Conservation (phyloP, 2,113 vertebrate species). For the Antechinus stuartii region DNA sequence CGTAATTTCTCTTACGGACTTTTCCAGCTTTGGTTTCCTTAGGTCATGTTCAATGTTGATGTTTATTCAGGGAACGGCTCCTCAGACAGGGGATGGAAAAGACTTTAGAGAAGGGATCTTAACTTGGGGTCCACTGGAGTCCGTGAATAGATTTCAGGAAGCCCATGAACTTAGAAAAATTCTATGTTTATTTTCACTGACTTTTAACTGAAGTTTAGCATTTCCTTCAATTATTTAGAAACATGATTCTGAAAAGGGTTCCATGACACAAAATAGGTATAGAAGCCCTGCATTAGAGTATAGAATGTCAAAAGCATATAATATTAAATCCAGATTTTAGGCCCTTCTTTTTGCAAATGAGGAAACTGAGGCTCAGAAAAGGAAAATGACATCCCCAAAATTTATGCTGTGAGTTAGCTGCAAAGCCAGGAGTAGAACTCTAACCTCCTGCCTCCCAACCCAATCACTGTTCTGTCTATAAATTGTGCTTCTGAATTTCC, state of each 20-base stretch:
- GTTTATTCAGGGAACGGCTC: constrained; percentile 37
- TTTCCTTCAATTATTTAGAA: not conserved
- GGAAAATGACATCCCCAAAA: not conserved
- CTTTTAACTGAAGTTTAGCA: not conserved
- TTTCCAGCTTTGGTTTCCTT: not conserved
- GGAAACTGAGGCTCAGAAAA: not conserved
- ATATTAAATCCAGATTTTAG: not conserved
- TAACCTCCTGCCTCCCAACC: not conserved
- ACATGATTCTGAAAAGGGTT: not conserved
- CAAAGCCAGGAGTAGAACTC: not conserved
- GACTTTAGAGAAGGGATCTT: not conserved
- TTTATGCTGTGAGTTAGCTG: not conserved
- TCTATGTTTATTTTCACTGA: not conserved
- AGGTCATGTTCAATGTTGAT: not conserved
- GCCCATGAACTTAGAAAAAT: not conserved
- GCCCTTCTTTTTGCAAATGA: not conserved
- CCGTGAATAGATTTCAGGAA: not conserved
- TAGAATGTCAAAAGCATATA: not conserved
- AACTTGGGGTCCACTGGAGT: not conserved
- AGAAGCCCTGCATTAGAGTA: not conserved
- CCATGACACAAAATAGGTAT: not conserved
- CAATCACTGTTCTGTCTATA: not conserved
- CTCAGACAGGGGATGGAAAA: constrained; percentile 8
- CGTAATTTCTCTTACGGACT: not conserved
- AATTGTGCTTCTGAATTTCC: constrained; percentile 20